Evolutionary conservation across 2,888 invertebrate genomes (phyloP).

Genomic region (Cosmopolites sordidus): DNA sequence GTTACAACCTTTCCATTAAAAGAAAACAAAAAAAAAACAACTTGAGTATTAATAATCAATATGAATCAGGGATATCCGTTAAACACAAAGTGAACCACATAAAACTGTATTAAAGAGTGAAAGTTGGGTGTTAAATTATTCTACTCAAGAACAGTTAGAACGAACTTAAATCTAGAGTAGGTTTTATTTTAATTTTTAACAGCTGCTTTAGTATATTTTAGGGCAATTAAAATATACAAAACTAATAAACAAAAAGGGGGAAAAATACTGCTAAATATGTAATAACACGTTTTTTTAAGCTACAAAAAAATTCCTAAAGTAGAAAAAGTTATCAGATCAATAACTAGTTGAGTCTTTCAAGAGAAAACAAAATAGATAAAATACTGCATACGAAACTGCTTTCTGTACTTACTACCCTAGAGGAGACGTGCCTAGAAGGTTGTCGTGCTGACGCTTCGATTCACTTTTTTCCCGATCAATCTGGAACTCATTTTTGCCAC

Average conservation of each 20-base stretch:
- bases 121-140: too few species aligned
- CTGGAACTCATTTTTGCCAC: slow-evolving; percentile 44
- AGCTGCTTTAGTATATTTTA: slow-evolving; percentile 2
- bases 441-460: slow-evolving; percentile 58
- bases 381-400: too few species aligned
- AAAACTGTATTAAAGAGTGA: too few species aligned
- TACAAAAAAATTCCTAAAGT: background rate
- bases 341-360: background rate
- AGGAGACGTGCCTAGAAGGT: slow-evolving; percentile 46
- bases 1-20: too few species aligned
- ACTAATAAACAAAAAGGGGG: background rate
- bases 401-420: too few species aligned
- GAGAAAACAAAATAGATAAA: background rate
- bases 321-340: background rate
- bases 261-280: background rate
- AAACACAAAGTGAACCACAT: too few species aligned
- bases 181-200: background rate
- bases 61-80: too few species aligned
- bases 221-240: background rate
- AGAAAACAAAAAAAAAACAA: too few species aligned
- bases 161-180: too few species aligned
- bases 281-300: background rate
- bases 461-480: slow-evolving; percentile 57
- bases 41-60: too few species aligned
- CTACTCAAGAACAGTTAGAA: too few species aligned